Percentiles rank a stretch among this genome's conserved stretches.
These are phyloP conservation scores for Strigamia transsilvanica DNA, from an alignment of 2,888 invertebrate genomes.

Conservation along the genomic window DNA sequence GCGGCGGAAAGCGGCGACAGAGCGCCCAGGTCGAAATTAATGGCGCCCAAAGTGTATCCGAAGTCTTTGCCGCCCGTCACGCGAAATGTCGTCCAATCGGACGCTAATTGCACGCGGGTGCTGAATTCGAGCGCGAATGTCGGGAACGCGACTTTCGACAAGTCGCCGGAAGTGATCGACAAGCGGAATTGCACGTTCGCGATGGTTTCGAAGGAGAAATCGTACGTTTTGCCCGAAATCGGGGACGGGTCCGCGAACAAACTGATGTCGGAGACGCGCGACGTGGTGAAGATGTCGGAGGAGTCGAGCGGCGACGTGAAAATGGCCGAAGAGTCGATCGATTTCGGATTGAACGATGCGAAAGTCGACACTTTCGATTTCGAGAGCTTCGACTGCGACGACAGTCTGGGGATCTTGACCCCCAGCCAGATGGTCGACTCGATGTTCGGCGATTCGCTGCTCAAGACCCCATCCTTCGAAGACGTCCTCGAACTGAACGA, in stretches of 20 bases:
- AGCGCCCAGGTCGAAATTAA: not conserved
- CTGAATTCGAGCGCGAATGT: not conserved
- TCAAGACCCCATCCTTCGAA: slow-evolving; percentile 71
- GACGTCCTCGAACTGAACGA: slow-evolving; percentile 66
- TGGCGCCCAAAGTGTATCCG: not conserved
- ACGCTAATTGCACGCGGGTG: not conserved
- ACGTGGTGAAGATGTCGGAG: not conserved
- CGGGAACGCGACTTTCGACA: not conserved
- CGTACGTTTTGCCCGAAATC: not conserved
- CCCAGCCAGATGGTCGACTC: slow-evolving; percentile 83
- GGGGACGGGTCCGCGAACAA: not conserved
- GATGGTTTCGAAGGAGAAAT: not conserved
- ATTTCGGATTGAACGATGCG: not conserved
- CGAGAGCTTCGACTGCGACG: slow-evolving; percentile 73
- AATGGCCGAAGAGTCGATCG: not conserved
- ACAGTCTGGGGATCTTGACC: slow-evolving; percentile 85
- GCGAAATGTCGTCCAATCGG: not conserved
- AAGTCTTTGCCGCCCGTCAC: not conserved
- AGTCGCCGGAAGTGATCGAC: not conserved
- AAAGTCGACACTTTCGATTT: not conserved
- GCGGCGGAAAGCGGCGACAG: not conserved
- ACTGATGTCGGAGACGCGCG: no score
- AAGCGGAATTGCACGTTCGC: not conserved
- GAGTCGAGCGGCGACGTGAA: not conserved
- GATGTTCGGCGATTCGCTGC: slow-evolving; percentile 26